phyloP scores from a whole-genome alignment of 2,113 vertebrate species.

The Neodon shergylaensis region DNA sequence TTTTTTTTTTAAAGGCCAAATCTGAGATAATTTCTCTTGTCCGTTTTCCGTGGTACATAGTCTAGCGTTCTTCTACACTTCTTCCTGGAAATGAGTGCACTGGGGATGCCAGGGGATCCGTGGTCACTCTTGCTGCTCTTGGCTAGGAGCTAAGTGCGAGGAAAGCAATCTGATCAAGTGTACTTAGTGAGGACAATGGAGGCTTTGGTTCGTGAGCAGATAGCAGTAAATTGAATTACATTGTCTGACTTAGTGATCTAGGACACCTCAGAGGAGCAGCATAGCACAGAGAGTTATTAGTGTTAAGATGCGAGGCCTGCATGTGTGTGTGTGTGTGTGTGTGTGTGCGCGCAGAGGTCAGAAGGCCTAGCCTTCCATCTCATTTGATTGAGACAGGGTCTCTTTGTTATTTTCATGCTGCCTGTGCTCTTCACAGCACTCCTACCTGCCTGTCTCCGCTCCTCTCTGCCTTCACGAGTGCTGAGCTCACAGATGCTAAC shows the following conservation, averaged over 20 bases:
- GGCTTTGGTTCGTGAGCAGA: not conserved
- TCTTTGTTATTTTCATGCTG: not conserved
- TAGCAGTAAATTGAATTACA: not conserved
- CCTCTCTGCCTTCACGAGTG: not conserved
- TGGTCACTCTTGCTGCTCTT: fast-evolving
- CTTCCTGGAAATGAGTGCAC: not conserved
- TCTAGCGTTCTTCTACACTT: not conserved
- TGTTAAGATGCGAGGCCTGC: not conserved
- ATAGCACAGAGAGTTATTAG: not conserved
- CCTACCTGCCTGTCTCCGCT: too few relatives aligned
- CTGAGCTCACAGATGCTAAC: too few relatives aligned
- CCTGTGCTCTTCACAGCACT: not conserved
- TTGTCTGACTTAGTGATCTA: not conserved
- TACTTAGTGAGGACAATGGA: fast-evolving
- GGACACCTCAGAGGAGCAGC: not conserved
- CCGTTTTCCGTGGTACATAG: not conserved
- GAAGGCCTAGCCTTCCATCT: not conserved
- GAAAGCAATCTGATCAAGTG: not conserved
- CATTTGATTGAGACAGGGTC: too few relatives aligned
- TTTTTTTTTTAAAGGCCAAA: not conserved
- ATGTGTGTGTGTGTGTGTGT: not conserved
- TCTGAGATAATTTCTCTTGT: not conserved
- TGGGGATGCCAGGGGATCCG: not conserved
- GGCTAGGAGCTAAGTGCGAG: not conserved
- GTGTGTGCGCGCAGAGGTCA: not conserved